Evolutionary conservation across 2,888 invertebrate genomes (phyloP).

Genomic region (Chloromyia formosa): DNA sequence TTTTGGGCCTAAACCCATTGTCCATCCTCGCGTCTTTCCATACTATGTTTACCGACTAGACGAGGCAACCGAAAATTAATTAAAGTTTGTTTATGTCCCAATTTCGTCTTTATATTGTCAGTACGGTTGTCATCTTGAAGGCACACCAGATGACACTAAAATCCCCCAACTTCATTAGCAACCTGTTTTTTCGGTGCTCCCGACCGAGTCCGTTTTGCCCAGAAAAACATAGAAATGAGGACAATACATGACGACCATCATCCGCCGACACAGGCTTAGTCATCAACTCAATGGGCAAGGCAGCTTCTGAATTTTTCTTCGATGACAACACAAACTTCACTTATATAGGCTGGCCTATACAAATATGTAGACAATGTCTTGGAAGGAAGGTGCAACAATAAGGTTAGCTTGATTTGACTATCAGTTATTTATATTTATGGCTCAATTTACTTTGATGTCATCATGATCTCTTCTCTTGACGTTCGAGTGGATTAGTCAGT

Average conservation of each 20-base stretch:
- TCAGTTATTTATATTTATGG: conserved; percentile 21
- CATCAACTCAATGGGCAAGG: too few species aligned
- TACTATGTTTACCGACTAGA: too few species aligned
- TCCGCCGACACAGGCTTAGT: too few species aligned
- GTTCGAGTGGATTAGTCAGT: neutral
- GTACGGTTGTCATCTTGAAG: neutral
- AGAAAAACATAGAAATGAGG: neutral
- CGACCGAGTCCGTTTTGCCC: neutral
- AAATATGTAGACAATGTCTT: neutral
- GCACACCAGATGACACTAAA: conserved; percentile 9
- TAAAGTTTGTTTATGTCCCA: conserved; percentile 37
- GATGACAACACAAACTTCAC: too few species aligned
- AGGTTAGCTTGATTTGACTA: conserved; percentile 22
- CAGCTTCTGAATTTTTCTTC: too few species aligned
- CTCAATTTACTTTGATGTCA: conserved; percentile 26
- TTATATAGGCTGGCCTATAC: neutral
- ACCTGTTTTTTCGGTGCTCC: neutral
- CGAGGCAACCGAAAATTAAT: conserved; percentile 19
- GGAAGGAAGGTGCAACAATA: conserved; percentile 30
- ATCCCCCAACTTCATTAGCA: neutral
- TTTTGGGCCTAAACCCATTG: too few species aligned
- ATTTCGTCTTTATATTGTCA: conserved; percentile 21
- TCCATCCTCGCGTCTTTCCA: too few species aligned
- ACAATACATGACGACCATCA: too few species aligned
- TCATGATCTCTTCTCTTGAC: neutral